These are phyloP conservation scores for Pachyramphus minor DNA, from an alignment of 2,113 vertebrate genomes.

Conservation along the genomic window DNA sequence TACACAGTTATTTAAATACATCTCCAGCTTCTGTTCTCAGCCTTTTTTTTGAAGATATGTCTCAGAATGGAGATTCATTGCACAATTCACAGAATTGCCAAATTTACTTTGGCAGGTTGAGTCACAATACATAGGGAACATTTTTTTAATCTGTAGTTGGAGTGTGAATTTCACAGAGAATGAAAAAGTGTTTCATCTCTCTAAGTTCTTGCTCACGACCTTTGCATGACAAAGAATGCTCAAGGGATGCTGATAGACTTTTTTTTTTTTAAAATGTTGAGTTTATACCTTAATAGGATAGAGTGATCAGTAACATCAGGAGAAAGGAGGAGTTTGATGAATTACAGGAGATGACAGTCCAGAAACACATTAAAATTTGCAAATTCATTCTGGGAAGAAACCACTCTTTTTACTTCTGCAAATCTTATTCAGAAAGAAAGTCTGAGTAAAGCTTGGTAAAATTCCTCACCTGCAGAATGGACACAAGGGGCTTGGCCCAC, in stretches of 20 bases:
- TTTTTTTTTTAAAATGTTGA: background rate
- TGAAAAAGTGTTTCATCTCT: background rate
- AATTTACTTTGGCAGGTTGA: background rate
- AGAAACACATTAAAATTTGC: background rate
- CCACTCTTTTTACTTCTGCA: background rate
- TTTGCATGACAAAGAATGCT: background rate
- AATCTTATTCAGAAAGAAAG: background rate
- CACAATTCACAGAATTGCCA: background rate
- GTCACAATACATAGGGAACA: background rate
- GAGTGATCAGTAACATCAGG: background rate
- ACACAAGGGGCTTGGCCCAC: background rate
- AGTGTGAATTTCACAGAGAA: slow-evolving; percentile 6
- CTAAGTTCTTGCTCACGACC: background rate
- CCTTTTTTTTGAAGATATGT: background rate
- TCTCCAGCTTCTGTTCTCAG: background rate
- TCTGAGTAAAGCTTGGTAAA: background rate
- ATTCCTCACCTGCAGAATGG: background rate
- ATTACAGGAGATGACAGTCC: background rate
- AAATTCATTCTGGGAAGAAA: background rate
- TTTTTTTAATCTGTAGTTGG: background rate
- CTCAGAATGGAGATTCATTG: background rate
- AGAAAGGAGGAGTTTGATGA: background rate
- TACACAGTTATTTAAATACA: background rate
- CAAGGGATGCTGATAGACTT: background rate
- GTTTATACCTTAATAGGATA: background rate